Conservation (phyloP, 2,113 vertebrate genomes). For the Pelodiscus sinensis region DNA sequence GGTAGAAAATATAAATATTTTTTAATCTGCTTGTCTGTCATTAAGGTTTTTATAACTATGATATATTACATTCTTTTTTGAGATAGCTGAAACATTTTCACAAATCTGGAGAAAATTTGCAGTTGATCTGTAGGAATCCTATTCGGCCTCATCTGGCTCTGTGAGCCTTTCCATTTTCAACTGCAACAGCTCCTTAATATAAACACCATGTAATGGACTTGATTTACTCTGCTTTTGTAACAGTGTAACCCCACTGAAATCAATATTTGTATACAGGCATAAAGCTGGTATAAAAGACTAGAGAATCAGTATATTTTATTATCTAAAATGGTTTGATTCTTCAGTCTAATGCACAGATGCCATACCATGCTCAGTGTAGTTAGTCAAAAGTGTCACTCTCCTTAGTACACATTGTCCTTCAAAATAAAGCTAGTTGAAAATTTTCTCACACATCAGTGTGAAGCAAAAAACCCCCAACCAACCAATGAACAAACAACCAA, state of each 20-base stretch:
- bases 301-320: background rate
- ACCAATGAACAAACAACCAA: too few species aligned
- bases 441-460: background rate
- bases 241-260: background rate
- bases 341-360: background rate
- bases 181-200: background rate
- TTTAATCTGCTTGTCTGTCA: constrained; percentile 58
- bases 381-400: background rate
- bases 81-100: constrained; percentile 52
- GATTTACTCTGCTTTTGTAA: background rate
- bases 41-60: constrained; percentile 39
- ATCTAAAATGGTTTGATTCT: background rate
- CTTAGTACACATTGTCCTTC: background rate
- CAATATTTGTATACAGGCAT: background rate
- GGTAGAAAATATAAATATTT: constrained; percentile 12
- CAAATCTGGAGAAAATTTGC: constrained; percentile 36
- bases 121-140: constrained; percentile 39
- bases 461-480: too few species aligned
- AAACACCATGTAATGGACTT: background rate
- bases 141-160: constrained; percentile 3
- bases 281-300: background rate
- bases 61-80: constrained; percentile 34
- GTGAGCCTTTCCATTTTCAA: constrained; percentile 19
- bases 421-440: background rate
- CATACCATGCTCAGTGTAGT: background rate